Percentiles rank a stretch among this genome's conserved stretches.
These are phyloP conservation scores for Platypus cylindrus DNA, from an alignment of 2,888 invertebrate species.

Conservation along the genomic window DNA sequence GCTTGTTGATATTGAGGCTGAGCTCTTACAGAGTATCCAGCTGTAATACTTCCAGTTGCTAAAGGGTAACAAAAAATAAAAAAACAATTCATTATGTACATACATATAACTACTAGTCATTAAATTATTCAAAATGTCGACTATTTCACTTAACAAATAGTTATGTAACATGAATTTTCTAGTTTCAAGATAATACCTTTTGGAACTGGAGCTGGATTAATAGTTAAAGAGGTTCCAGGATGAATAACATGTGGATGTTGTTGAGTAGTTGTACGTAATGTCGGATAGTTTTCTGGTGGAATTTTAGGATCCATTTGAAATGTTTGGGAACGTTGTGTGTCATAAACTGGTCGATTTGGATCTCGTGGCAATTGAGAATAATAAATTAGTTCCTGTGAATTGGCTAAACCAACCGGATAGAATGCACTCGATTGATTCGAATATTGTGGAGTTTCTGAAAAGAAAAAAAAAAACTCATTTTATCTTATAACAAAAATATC, in stretches of 20 bases:
- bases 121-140: too few relatives aligned
- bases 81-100: neutral
- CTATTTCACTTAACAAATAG: too few relatives aligned
- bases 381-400: constrained; percentile 36
- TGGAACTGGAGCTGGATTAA: constrained; percentile 38
- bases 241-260: constrained; percentile 42
- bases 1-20: constrained; percentile 38
- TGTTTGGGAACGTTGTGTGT: constrained; percentile 25
- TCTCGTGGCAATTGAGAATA: constrained; percentile 31
- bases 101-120: too few relatives aligned
- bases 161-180: too few relatives aligned
- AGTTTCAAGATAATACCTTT: too few relatives aligned
- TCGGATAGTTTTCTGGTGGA: constrained; percentile 28
- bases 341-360: constrained; percentile 27
- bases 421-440: constrained; percentile 38
- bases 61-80: constrained; percentile 1
- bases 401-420: constrained; percentile 38
- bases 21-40: constrained; percentile 70
- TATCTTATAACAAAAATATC: too few relatives aligned
- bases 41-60: constrained; percentile 57
- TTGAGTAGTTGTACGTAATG: constrained; percentile 34
- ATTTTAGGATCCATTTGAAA: constrained; percentile 33
- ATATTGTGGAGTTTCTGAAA: constrained; percentile 41
- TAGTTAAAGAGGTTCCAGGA: constrained; percentile 39
- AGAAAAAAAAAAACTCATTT: too few relatives aligned